These are phyloP conservation scores for Bombus vancouverensis DNA, from an alignment of 1,140 invertebrate genomes.

Conservation along the genomic window DNA sequence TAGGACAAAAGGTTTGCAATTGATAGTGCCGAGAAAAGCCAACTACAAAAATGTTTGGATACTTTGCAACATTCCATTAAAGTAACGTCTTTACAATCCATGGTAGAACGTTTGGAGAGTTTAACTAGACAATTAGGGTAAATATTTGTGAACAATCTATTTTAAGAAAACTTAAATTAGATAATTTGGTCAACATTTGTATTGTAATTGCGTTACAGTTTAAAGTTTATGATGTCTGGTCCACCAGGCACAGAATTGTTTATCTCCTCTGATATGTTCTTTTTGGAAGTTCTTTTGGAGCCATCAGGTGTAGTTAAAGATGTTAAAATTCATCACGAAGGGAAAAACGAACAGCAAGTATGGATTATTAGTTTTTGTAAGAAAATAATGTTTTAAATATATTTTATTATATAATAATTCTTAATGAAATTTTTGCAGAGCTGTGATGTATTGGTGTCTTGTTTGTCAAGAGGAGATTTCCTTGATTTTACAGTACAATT, in stretches of 20 bases:
- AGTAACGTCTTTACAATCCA: slow-evolving; percentile 94
- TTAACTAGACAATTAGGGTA: slow-evolving; percentile 93
- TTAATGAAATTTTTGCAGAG: slow-evolving; percentile 84
- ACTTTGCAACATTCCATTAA: slow-evolving; percentile 96
- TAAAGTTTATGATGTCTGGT: slow-evolving; percentile 90
- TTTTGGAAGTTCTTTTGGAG: slow-evolving; percentile 94
- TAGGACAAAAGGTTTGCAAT: slow-evolving; percentile 93
- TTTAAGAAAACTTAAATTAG: background rate
- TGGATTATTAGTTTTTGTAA: slow-evolving; percentile 14
- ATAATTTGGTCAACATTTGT: slow-evolving; percentile 23
- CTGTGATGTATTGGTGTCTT: slow-evolving; percentile 93
- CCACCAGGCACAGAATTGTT: slow-evolving; percentile 90
- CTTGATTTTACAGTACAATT: slow-evolving; percentile 96
- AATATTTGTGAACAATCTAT: background rate
- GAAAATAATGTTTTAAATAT: background rate
- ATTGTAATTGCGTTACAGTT: slow-evolving; percentile 82
- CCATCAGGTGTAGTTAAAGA: slow-evolving; percentile 92
- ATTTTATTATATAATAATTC: background rate
- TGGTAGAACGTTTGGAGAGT: slow-evolving; percentile 95
- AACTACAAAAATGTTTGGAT: slow-evolving; percentile 95
- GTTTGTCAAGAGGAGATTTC: slow-evolving; percentile 92
- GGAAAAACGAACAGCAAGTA: slow-evolving; percentile 86
- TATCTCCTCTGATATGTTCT: slow-evolving; percentile 98
- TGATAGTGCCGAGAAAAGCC: slow-evolving; percentile 91
- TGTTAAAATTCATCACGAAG: slow-evolving; percentile 96